Evolutionary conservation across 2,113 vertebrate genomes (phyloP), one percentile per base, ranked within the genome.

Genomic region (Ophiodon elongatus): DNA sequence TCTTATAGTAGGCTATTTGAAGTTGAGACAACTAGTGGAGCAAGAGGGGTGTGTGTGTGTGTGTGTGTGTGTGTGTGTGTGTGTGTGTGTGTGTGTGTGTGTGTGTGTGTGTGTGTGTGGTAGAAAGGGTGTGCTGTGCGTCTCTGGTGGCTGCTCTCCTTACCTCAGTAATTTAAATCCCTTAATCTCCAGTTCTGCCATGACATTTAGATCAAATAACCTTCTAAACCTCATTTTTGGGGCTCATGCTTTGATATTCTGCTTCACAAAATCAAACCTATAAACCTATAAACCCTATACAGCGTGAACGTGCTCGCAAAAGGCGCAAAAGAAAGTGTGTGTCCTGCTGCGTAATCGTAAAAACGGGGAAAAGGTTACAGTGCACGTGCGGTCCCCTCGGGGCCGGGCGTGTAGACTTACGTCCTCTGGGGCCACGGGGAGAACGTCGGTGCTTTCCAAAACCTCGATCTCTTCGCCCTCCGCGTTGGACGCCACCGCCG

Each of bases 401-500:
- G 10, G 45, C n/a, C n/a, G 14, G 14, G 27, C 4, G 37, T 76
- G 45, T 10, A 14, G 17, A 96, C 96, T 96, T 86, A 97, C 97
- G 69, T 97, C 96, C 91, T 97, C 96, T 15, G 95, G 88, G 17
- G 95, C 95, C 87, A 94, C 93, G 37, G 96, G 95, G 35, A 95
- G 92, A 76, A 96, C 95, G 72, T 96, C 96, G 45, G 95, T 95
- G 79, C 95, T 96, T 86, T 95, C 96, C 94, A 97, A 82, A 80
- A 97, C 96, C 94, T 97, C 97, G 76, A 97, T 97, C 85, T 97
- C 96, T 31, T 97, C 97, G 41, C 96, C 96, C 87, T 97, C 96
- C 3, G 96, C 94, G 89, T 96, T 93, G 77, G 96, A 95, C 23
- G 96, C 96, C 80, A 96, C 97, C 63, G 97, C 96, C 60, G 96